Evolutionary conservation across 2,888 invertebrate genomes (phyloP), one percentile per base, ranked within the genome.

Genomic region (Pristionchus japonicus): DNA sequence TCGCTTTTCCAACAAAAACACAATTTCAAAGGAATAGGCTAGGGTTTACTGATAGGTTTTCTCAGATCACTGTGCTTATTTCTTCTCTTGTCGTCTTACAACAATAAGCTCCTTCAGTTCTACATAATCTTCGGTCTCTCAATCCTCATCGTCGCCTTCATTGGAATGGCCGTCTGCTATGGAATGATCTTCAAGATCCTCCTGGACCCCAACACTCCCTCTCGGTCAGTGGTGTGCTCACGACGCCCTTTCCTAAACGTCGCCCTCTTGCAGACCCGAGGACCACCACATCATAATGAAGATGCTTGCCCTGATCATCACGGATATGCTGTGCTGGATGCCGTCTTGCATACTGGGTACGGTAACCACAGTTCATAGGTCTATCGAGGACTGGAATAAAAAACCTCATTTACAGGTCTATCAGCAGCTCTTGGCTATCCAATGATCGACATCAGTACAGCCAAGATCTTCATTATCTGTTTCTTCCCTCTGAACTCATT

Each of bases 291-390:
- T 93, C 4, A 91, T 93, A 82, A 89, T 89, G 17, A 91, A 93
- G 67, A 98, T 98, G 98, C 98, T 98, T 0, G 95, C 99, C 74
- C 96, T 99, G 88, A 98, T 99, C 3, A 98, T 98, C 95, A 99
- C 98, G 0, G 98, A 99, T 95, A 97, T 99, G 94, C 96, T 98
- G 82, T 99, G 98, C 95, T 99, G 98, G 98, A 97, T 98, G 4
- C 99, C 99, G 0, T 98, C 98, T 90, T 97, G 98, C 1, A 97
- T 98, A 87, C 92, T 93, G 61, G 93, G 93, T 85, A 13, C n/a
- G n/a, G n/a, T n/a, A n/a, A n/a, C n/a, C n/a, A n/a, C n/a, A n/a
- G n/a, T n/a, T n/a, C n/a, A n/a, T n/a, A n/a, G n/a, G n/a, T n/a
- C n/a, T n/a, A n/a, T n/a, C n/a, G n/a, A n/a, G n/a, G n/a, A 27